Evolutionary conservation across 2,113 vertebrate genomes (phyloP).

Genomic region (Festucalex cinctus): DNA sequence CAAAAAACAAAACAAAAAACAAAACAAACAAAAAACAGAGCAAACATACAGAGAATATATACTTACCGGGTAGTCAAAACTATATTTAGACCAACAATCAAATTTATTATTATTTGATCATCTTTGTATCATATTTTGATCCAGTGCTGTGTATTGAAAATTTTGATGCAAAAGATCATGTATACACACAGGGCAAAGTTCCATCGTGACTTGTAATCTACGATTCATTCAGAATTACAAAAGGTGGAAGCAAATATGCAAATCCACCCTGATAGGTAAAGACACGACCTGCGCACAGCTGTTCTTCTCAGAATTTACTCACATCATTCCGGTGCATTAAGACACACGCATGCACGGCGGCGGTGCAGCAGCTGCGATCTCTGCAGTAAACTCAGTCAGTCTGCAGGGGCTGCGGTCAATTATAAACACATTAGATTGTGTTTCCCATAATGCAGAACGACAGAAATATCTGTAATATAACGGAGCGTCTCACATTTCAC

Average conservation of each 20-base stretch:
- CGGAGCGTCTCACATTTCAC: slow-evolving; percentile 8
- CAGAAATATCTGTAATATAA: slow-evolving; percentile 46
- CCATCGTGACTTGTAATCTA: neutral
- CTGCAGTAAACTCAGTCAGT: slow-evolving; percentile 56
- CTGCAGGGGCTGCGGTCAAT: slow-evolving; percentile 63
- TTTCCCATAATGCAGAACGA: slow-evolving; percentile 56
- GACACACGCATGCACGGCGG: slow-evolving; percentile 19
- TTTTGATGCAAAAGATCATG: neutral
- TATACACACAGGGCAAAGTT: slow-evolving; percentile 1
- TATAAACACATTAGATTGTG: slow-evolving; percentile 69
- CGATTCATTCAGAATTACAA: slow-evolving; percentile 9
- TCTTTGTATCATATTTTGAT: neutral
- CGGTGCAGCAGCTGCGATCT: slow-evolving; percentile 45
- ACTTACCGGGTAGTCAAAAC: too few species aligned
- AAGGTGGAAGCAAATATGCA: slow-evolving; percentile 6
- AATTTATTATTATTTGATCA: neutral
- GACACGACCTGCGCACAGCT: neutral
- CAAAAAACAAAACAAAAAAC: too few species aligned
- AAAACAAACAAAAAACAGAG: too few species aligned
- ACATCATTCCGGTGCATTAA: neutral
- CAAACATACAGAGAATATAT: too few species aligned
- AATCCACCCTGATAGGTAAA: slow-evolving; percentile 1
- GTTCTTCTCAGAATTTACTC: slow-evolving; percentile 6
- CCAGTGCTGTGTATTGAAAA: neutral
- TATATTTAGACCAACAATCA: neutral